phyloP scores from a whole-genome alignment of 2,888 invertebrate genomes.

The Drosophila quinaria region DNA sequence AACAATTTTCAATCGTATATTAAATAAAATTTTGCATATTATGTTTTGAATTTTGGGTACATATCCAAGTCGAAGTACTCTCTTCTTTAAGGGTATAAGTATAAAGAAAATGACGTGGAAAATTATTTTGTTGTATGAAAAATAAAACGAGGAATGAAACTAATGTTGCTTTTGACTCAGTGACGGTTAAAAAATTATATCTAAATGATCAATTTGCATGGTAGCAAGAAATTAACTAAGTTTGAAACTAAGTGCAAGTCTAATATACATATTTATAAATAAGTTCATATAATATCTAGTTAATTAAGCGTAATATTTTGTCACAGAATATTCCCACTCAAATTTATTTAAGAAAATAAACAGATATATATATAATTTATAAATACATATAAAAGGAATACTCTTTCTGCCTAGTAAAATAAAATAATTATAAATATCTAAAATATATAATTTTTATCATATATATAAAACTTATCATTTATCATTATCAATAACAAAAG shows the following conservation, averaged over 20 bases:
- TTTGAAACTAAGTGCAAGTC: constrained; percentile 17
- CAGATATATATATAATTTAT: background rate
- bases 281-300: background rate
- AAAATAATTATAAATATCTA: too few species aligned
- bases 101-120: constrained; percentile 26
- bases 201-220: constrained; percentile 67
- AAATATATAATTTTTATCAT: too few species aligned
- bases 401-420: too few species aligned
- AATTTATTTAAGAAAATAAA: background rate
- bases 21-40: background rate
- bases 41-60: background rate
- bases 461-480: too few species aligned
- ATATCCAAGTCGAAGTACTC: background rate
- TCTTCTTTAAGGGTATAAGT: background rate
- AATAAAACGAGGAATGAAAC: constrained; percentile 23
- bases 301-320: constrained; percentile 7
- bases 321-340: constrained; percentile 1
- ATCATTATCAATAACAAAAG: too few species aligned
- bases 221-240: constrained; percentile 49
- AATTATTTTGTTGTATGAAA: constrained; percentile 27
- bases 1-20: background rate
- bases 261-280: constrained; percentile 1
- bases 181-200: constrained; percentile 55
- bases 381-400: background rate
- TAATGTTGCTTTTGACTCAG: constrained; percentile 40